Evolutionary conservation across 2,888 invertebrate species (phyloP).

Genomic region (Timema cristinae): DNA sequence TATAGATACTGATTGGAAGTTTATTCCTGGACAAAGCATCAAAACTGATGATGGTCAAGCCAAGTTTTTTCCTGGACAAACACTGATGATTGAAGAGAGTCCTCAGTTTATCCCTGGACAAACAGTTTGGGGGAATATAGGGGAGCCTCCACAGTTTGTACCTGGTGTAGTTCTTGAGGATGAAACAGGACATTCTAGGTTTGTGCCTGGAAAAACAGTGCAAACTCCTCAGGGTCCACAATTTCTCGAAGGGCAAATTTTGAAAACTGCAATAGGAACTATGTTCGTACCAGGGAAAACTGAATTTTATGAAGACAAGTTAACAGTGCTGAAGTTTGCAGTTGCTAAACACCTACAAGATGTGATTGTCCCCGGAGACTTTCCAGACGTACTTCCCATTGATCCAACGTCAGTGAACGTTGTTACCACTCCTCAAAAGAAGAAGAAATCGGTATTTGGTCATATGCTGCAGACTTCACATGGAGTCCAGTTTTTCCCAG

Average conservation of each 20-base stretch:
- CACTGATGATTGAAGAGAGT: conserved; percentile 58
- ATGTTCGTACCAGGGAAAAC: conserved; percentile 59
- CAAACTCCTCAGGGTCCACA: conserved; percentile 60
- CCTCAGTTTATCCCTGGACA: conserved; percentile 63
- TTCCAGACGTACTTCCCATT: conserved; percentile 41
- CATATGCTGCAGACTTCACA: conserved; percentile 62
- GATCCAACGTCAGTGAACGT: conserved; percentile 56
- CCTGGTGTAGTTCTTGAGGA: conserved; percentile 55
- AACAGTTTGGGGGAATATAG: conserved; percentile 50
- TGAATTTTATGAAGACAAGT: conserved; percentile 44
- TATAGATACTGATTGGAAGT: conserved; percentile 55
- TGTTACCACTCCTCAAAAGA: conserved; percentile 47
- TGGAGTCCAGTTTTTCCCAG: conserved; percentile 64
- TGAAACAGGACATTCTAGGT: conserved; percentile 44
- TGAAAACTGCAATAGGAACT: conserved; percentile 55
- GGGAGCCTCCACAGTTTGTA: conserved; percentile 53
- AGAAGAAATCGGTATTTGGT: conserved; percentile 53
- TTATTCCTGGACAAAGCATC: conserved; percentile 60
- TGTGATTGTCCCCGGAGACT: conserved; percentile 52
- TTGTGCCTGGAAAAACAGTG: conserved; percentile 59
- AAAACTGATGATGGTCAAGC: conserved; percentile 53
- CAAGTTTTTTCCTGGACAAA: conserved; percentile 62
- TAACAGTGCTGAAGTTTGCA: conserved; percentile 51
- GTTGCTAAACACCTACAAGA: conserved; percentile 56
- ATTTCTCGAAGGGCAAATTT: conserved; percentile 63